A percentile compares a stretch with the other conserved stretches of the same genome.
Evolutionary conservation across 2,888 invertebrate genomes (phyloP).

Genomic region (Eilema caniola): DNA sequence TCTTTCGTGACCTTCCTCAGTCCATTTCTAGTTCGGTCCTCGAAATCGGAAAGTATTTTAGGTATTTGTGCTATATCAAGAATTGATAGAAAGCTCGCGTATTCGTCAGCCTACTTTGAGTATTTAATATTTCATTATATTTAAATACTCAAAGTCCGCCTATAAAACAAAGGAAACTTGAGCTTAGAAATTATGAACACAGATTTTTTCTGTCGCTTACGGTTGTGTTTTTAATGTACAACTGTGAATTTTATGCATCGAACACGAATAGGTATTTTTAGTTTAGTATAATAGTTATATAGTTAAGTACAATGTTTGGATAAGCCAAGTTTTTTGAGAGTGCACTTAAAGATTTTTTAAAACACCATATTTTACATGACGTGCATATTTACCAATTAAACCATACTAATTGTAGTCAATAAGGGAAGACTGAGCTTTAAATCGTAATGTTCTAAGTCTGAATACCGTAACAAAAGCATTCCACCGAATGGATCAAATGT

Average conservation of each 20-base stretch:
- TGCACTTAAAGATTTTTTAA: neutral
- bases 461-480: slow-evolving; percentile 26
- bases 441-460: slow-evolving; percentile 33
- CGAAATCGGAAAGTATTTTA: neutral
- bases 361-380: neutral
- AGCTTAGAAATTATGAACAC: neutral
- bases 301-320: neutral
- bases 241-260: slow-evolving; percentile 10
- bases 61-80: too few relatives aligned
- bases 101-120: neutral
- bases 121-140: too few relatives aligned
- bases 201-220: neutral
- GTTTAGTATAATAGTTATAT: too few relatives aligned
- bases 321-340: neutral
- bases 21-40: too few relatives aligned
- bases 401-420: slow-evolving; percentile 17
- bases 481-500: slow-evolving; percentile 37
- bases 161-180: neutral
- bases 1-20: too few relatives aligned
- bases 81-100: neutral
- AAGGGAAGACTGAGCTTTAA: slow-evolving; percentile 48
- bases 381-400: slow-evolving; percentile 10
- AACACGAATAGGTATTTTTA: neutral
- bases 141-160: neutral
- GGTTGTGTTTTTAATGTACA: neutral